These are phyloP conservation scores for Mythimna loreyi DNA, from an alignment of 2,888 invertebrate species.

Conservation along the genomic window DNA sequence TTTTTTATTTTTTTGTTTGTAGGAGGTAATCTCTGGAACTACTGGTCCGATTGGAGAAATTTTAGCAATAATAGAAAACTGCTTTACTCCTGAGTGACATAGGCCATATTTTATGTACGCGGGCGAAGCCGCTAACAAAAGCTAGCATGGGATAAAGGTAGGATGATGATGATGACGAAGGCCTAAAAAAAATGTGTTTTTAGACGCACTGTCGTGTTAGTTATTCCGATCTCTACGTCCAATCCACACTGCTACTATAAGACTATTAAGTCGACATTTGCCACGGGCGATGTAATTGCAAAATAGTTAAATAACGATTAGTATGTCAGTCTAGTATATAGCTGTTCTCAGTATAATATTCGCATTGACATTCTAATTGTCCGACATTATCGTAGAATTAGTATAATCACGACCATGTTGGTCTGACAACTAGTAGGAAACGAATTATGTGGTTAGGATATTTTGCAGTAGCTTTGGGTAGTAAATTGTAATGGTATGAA, in stretches of 20 bases:
- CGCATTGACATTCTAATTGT: conserved; percentile 54
- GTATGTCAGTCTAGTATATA: conserved; percentile 36
- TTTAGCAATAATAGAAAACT: too few relatives aligned
- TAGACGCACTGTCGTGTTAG: background rate
- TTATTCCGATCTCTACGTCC: background rate
- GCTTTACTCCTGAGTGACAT: too few relatives aligned
- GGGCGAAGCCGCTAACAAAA: too few relatives aligned
- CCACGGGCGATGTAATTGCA: conserved; percentile 35
- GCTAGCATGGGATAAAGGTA: too few relatives aligned
- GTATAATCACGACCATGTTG: conserved; percentile 42
- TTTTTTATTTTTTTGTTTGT: too few relatives aligned
- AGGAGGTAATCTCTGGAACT: too few relatives aligned
- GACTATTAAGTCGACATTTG: conserved; percentile 40
- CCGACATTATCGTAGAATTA: conserved; percentile 45
- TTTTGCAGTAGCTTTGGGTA: conserved; percentile 2
- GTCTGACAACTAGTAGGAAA: conserved; percentile 29
- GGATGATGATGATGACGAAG: too few relatives aligned
- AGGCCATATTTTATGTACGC: too few relatives aligned
- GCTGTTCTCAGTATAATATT: conserved; percentile 46
- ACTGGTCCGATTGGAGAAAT: too few relatives aligned
- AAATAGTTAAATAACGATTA: conserved; percentile 39
- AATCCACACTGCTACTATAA: background rate
- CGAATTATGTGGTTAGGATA: conserved; percentile 11
- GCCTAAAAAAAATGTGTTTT: too few relatives aligned
- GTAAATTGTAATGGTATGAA: background rate